Evolutionary conservation across 35 echinoderm and acorn worm genomes (phyloP).

Genomic region (Heliocidaris tuberculata): DNA sequence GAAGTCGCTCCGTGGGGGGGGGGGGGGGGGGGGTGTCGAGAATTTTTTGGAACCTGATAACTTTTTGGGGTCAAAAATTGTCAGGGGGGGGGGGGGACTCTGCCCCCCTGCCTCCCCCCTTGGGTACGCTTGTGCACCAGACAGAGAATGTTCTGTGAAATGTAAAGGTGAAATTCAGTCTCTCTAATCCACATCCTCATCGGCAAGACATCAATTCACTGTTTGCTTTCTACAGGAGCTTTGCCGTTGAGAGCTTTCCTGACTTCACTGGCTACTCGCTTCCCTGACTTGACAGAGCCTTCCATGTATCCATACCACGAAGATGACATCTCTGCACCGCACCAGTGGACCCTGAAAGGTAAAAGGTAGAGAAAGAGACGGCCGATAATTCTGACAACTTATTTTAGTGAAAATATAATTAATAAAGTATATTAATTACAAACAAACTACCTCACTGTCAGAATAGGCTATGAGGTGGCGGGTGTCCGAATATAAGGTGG

Average conservation of each 20-base stretch:
- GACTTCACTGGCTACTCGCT: neutral
- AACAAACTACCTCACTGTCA: neutral
- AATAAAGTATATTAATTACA: neutral
- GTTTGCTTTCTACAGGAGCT: neutral
- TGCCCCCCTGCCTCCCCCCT: too few relatives aligned
- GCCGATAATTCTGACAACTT: neutral
- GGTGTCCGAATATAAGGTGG: neutral
- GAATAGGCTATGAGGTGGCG: neutral
- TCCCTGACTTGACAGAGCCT: slow-evolving; percentile 26
- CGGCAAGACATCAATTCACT: neutral
- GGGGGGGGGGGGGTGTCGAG: too few relatives aligned
- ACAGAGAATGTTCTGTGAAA: too few relatives aligned
- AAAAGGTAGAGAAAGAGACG: too few relatives aligned
- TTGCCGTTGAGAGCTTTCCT: neutral
- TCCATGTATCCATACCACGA: slow-evolving; percentile 32
- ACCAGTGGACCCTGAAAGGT: neutral
- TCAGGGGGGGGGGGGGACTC: too few relatives aligned
- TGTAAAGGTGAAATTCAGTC: neutral
- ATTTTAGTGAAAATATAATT: neutral
- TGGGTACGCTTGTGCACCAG: too few relatives aligned
- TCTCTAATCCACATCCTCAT: neutral
- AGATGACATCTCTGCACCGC: slow-evolving; percentile 6
- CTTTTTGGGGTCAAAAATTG: too few relatives aligned
- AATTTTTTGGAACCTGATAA: too few relatives aligned
- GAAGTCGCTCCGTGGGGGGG: too few relatives aligned